phyloP scores from a whole-genome alignment of 2,888 invertebrate genomes.

The Elaeidobius kamerunicus region DNA sequence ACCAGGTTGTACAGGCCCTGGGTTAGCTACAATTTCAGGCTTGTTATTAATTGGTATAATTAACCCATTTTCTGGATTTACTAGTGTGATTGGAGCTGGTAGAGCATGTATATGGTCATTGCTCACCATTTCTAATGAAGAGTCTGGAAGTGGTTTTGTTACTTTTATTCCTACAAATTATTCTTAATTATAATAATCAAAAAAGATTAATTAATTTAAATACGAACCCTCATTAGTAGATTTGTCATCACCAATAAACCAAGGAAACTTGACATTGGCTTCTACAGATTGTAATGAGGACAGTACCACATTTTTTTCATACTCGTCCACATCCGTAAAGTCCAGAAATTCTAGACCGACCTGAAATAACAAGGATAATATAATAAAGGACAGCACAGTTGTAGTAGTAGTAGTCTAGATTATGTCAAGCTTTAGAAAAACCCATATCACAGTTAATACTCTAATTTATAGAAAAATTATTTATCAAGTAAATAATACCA shows the following conservation, averaged over 20 bases:
- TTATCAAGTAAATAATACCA: too few species aligned
- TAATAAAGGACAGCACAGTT: too few species aligned
- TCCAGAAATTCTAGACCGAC: slow-evolving; percentile 63
- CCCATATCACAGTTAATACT: too few species aligned
- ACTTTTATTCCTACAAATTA: too few species aligned
- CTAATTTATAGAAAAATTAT: too few species aligned
- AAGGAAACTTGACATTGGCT: slow-evolving; percentile 48
- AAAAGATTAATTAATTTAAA: too few species aligned
- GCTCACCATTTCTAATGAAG: background rate
- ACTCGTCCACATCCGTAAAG: slow-evolving; percentile 68
- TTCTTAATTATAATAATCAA: too few species aligned
- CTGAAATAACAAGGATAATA: too few species aligned
- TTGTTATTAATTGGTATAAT: slow-evolving; percentile 10
- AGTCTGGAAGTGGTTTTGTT: too few species aligned
- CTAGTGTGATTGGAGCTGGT: slow-evolving; percentile 11
- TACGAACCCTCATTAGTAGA: slow-evolving; percentile 5
- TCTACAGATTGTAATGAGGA: slow-evolving; percentile 55
- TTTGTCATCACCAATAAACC: slow-evolving; percentile 38
- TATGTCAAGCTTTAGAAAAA: too few species aligned
- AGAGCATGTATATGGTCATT: background rate
- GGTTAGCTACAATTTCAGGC: slow-evolving; percentile 1
- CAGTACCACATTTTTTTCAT: slow-evolving; percentile 62
- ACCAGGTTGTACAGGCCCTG: background rate
- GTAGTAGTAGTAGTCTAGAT: too few species aligned
- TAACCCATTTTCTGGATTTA: slow-evolving; percentile 23